Evolutionary conservation across 2,888 invertebrate genomes (phyloP).

Genomic region (Meteorus cinctellus): DNA sequence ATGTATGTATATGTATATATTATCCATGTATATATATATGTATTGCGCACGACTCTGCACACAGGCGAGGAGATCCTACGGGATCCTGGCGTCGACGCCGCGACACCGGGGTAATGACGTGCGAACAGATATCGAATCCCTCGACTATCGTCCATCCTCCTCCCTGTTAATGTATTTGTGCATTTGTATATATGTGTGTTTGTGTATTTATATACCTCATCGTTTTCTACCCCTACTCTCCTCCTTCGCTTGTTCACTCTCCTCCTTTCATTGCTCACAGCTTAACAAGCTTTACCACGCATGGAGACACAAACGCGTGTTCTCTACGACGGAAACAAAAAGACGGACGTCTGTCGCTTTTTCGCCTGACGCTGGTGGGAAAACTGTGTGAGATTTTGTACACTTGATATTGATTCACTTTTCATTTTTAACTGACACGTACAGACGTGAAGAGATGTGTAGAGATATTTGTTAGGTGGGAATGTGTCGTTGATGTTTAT

Average conservation of each 20-base stretch:
- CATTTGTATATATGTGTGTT: background rate
- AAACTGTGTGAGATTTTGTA: background rate
- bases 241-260: conserved; percentile 28
- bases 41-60: conserved; percentile 27
- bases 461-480: background rate
- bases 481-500: background rate
- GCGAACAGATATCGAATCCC: conserved; percentile 73
- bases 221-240: background rate
- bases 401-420: conserved; percentile 3
- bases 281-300: conserved; percentile 60
- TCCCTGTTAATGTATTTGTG: conserved; percentile 1
- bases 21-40: conserved; percentile 25
- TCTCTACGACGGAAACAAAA: conserved; percentile 53
- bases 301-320: conserved; percentile 63
- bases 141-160: conserved; percentile 49
- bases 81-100: conserved; percentile 57
- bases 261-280: conserved; percentile 46
- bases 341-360: conserved; percentile 39
- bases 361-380: background rate
- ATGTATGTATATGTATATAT: background rate
- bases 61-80: conserved; percentile 54
- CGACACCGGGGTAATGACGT: conserved; percentile 70
- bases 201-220: conserved; percentile 15
- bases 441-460: too few species aligned
- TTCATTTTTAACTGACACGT: background rate